Evolutionary conservation across 37 sponge, comb jelly and placozoan genomes (phyloP).

Genomic region (Crambe crambe): DNA sequence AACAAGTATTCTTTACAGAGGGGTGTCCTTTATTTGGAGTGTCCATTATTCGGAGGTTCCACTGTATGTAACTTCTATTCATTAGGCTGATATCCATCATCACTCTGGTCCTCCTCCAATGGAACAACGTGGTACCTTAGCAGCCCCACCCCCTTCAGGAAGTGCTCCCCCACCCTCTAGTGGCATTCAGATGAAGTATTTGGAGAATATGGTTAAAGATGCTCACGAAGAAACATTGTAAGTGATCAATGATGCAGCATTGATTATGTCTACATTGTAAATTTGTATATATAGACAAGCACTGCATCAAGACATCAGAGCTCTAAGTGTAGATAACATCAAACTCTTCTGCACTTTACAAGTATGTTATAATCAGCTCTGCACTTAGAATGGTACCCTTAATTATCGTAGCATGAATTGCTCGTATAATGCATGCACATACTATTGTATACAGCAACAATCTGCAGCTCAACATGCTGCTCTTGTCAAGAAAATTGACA

Average conservation of each 20-base stretch:
- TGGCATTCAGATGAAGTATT: conserved; percentile 36
- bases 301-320: conserved; percentile 51
- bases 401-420: no score
- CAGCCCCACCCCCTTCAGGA: conserved; percentile 4
- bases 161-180: background rate
- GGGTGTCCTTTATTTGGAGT: no score
- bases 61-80: background rate
- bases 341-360: conserved; percentile 47
- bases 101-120: background rate
- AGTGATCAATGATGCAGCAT: background rate
- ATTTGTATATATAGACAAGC: conserved; percentile 38
- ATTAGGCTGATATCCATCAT: background rate
- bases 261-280: no score
- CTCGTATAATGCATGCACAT: background rate
- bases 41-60: background rate
- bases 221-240: conserved; percentile 17
- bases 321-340: conserved; percentile 48
- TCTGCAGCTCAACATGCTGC: conserved; percentile 32
- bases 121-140: background rate
- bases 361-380: conserved; percentile 11
- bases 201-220: conserved; percentile 48
- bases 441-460: conserved; percentile 51
- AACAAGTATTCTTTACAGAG: no score
- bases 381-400: background rate
- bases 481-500: conserved; percentile 50